These are phyloP conservation scores for Coremacera marginata DNA, from an alignment of 2,888 invertebrate genomes.

Conservation along the genomic window DNA sequence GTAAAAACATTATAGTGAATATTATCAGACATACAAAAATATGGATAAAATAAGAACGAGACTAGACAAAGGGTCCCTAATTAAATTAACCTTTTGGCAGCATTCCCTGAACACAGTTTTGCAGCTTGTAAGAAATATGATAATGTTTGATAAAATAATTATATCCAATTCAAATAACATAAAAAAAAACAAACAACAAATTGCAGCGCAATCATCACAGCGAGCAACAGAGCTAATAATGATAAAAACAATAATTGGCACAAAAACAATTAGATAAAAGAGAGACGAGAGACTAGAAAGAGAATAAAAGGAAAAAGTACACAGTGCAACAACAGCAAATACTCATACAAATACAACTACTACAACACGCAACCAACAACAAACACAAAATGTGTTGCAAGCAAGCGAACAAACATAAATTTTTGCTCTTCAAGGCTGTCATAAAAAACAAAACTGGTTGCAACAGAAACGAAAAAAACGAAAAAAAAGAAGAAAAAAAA, in stretches of 20 bases:
- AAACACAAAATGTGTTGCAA: constrained; percentile 37
- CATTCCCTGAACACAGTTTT: too few relatives aligned
- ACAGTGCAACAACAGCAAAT: background rate
- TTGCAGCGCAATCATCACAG: too few relatives aligned
- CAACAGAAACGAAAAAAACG: background rate
- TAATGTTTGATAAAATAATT: too few relatives aligned
- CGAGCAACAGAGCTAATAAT: background rate
- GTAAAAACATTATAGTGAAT: too few relatives aligned
- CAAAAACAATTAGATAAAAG: background rate
- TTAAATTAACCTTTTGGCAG: too few relatives aligned
- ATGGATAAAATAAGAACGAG: too few relatives aligned
- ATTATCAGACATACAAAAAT: too few relatives aligned
- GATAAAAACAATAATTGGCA: background rate
- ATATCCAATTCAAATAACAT: too few relatives aligned
- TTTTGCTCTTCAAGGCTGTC: constrained; percentile 58
- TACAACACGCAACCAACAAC: constrained; percentile 38
- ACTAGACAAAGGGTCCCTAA: too few relatives aligned
- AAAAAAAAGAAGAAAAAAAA: constrained; percentile 1
- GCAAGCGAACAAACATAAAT: constrained; percentile 35
- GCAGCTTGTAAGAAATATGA: too few relatives aligned
- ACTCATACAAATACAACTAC: constrained; percentile 38
- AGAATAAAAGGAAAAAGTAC: background rate
- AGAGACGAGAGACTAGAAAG: background rate
- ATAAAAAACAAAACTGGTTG: constrained; percentile 37
- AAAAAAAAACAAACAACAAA: too few relatives aligned